These are phyloP conservation scores for Myanophis thanlyinensis DNA, from an alignment of 2,113 vertebrate genomes.

Conservation along the genomic window DNA sequence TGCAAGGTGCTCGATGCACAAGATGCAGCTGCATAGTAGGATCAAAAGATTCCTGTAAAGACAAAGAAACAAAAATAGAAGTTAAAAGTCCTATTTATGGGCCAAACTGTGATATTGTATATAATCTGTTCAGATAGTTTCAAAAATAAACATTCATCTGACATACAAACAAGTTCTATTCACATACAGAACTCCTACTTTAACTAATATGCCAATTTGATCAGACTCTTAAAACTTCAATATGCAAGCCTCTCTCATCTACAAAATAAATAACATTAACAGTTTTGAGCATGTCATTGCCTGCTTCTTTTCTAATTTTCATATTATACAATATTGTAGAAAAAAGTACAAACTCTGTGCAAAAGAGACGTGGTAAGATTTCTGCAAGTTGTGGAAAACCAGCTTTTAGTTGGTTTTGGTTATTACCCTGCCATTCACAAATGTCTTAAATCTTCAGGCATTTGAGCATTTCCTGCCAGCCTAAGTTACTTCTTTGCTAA, in stretches of 20 bases:
- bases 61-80: conserved; percentile 40
- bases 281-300: background rate
- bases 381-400: background rate
- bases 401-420: background rate
- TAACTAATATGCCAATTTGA: background rate
- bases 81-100: conserved; percentile 21
- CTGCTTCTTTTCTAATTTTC: background rate
- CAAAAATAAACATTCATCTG: background rate
- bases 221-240: background rate
- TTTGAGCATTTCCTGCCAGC: background rate
- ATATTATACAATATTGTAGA: background rate
- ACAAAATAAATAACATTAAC: background rate
- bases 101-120: background rate
- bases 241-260: background rate
- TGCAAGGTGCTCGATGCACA: conserved; percentile 80
- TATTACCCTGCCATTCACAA: background rate
- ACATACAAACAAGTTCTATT: background rate
- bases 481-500: background rate
- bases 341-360: background rate
- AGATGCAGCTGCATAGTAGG: conserved; percentile 81
- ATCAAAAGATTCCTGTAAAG: conserved; percentile 85
- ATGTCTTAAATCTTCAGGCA: background rate
- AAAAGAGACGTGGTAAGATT: background rate
- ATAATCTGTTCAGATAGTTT: conserved; percentile 16
- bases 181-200: background rate